Evolutionary conservation across 2,888 invertebrate genomes (phyloP).

Genomic region (Leucania comma): DNA sequence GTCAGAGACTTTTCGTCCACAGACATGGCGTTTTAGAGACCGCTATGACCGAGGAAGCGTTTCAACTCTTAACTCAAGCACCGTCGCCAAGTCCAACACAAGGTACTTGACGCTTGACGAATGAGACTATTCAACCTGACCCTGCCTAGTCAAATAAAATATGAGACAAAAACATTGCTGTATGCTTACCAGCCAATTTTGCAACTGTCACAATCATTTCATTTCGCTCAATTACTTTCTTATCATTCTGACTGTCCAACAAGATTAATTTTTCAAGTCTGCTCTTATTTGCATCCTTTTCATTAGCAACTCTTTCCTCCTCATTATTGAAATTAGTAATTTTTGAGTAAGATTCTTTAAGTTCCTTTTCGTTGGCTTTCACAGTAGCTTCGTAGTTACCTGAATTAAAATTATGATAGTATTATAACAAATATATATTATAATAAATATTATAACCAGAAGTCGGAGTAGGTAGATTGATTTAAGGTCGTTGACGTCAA

Average conservation of each 20-base stretch:
- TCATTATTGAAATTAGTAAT: conserved; percentile 83
- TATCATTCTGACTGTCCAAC: conserved; percentile 87
- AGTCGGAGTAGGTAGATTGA: too few species aligned
- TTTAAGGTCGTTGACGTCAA: too few species aligned
- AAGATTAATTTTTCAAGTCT: conserved; percentile 84
- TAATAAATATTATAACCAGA: too few species aligned
- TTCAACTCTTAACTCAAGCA: background rate
- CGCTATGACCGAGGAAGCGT: background rate
- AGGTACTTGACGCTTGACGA: too few species aligned
- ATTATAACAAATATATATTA: background rate
- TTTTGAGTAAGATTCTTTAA: conserved; percentile 83
- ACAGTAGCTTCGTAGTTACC: conserved; percentile 81
- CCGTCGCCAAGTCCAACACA: background rate
- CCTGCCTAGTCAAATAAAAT: background rate
- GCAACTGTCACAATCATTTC: conserved; percentile 82
- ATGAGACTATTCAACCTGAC: too few species aligned
- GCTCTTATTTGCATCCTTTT: conserved; percentile 84
- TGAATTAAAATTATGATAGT: conserved; percentile 54
- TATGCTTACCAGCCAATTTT: conserved; percentile 78
- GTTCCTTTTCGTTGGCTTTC: conserved; percentile 83
- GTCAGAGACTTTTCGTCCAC: background rate
- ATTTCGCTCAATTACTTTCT: conserved; percentile 84
- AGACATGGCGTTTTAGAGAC: background rate
- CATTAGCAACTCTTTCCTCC: conserved; percentile 85
- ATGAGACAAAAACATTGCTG: background rate